Evolutionary conservation across 2,113 vertebrate genomes (phyloP).

Genomic region (Melanotaenia duboulayi): DNA sequence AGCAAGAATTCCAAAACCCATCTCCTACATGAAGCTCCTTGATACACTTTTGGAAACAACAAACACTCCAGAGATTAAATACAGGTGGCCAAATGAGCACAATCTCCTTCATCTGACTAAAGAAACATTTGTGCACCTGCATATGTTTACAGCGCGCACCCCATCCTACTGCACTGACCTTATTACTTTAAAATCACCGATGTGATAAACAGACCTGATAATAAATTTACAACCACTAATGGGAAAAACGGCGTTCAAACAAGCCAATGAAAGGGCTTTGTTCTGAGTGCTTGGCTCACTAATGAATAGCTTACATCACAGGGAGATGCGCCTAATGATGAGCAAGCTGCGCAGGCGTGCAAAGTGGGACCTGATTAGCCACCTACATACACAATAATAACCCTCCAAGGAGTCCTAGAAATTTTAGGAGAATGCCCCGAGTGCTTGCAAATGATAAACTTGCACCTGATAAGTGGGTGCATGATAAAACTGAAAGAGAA

Average conservation of each 20-base stretch:
- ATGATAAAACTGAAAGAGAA: neutral
- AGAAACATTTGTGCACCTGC: neutral
- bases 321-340: slow-evolving; percentile 27
- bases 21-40: too few species aligned
- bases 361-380: slow-evolving; percentile 32
- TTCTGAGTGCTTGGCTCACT: slow-evolving; percentile 7
- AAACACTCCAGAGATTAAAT: neutral
- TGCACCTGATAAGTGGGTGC: neutral
- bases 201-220: neutral
- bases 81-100: too few species aligned
- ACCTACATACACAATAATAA: slow-evolving; percentile 44
- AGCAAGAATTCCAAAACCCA: too few species aligned
- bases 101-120: too few species aligned
- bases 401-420: neutral
- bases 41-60: neutral
- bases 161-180: neutral
- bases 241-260: neutral
- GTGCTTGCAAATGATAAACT: neutral
- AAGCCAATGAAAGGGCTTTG: slow-evolving; percentile 13
- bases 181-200: neutral
- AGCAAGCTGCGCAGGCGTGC: slow-evolving; percentile 63
- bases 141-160: neutral
- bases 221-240: neutral
- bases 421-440: neutral
- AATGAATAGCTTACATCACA: slow-evolving; percentile 43